phyloP scores from a whole-genome alignment of 2,888 invertebrate genomes.

The Melikaiella ostensackeni region DNA sequence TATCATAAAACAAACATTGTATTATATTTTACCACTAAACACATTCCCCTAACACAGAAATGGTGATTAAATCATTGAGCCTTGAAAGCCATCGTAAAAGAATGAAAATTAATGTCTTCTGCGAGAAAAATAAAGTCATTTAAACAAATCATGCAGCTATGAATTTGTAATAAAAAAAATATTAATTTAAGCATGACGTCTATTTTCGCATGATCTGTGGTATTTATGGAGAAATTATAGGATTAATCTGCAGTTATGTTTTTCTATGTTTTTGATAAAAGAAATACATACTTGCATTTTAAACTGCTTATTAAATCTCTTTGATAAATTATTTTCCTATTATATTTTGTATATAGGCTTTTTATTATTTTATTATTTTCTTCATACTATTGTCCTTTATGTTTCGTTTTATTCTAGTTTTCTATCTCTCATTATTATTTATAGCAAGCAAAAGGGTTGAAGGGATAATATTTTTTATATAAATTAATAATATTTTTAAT shows the following conservation, averaged over 20 bases:
- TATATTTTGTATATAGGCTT: slow-evolving; percentile 7
- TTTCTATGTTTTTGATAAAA: neutral
- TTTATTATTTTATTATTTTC: slow-evolving; percentile 1
- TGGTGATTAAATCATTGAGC: neutral
- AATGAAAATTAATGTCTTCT: slow-evolving; percentile 25
- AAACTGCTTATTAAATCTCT: neutral
- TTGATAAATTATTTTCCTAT: neutral
- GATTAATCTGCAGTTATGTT: neutral
- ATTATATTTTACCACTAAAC: slow-evolving; percentile 21
- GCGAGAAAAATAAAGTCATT: slow-evolving; percentile 2
- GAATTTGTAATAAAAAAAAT: neutral
- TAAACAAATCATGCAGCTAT: slow-evolving; percentile 10
- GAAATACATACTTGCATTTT: neutral
- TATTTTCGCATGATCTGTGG: slow-evolving; percentile 20
- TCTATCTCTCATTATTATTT: neutral
- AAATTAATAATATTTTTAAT: slow-evolving; percentile 8
- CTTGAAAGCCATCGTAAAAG: slow-evolving; percentile 8
- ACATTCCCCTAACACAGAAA: slow-evolving; percentile 32
- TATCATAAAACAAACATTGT: slow-evolving; percentile 27
- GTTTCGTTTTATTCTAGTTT: neutral
- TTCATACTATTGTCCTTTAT: neutral
- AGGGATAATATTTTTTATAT: neutral
- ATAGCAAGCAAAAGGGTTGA: neutral
- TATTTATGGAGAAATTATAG: slow-evolving; percentile 11
- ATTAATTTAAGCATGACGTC: slow-evolving; percentile 18